Base-by-base conservation (phyloP, 1,140 invertebrate genomes). In the Pseudobourletiella spinata region DNA sequence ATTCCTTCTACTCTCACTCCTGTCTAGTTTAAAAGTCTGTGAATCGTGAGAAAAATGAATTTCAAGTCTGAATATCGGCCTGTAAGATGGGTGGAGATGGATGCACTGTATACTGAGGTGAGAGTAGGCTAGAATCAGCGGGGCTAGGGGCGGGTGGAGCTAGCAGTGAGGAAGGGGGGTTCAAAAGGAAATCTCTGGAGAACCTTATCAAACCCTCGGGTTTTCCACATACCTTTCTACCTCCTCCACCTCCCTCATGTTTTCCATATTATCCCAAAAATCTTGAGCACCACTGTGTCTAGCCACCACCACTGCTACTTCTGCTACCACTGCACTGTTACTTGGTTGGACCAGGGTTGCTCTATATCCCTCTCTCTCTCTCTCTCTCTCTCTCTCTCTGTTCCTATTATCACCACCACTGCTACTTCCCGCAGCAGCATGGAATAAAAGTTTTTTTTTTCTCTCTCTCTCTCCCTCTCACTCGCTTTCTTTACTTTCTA, bases 21-120 rank as follows among this genome's bases (percentile, higher is more conserved):
- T 48, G 44, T 48, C 44, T 48, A 18, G 44, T 48, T 48, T n/a
- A n/a, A 48, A 48, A 48, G 44, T 48, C 44, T 48, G n/a, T 48
- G 44, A 48, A 14, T 48, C 44, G 44, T 46, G 44, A 46, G 44
- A 46, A 46, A 46, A 46, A 46, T 46, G 44, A 46, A 46, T 46
- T 46, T 46, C 44, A 15, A 46, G 15, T 15, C 22, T 20, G 8
- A 46, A 46, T 46, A 20, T 46, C 18, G 44, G 35, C 8, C 8
- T 39, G 35, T 39, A n/a, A n/a, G n/a, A n/a, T n/a, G n/a, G n/a
- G n/a, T n/a, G n/a, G n/a, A n/a, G n/a, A n/a, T n/a, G n/a, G n/a
- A n/a, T n/a, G n/a, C n/a, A n/a, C n/a, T n/a, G n/a, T n/a, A n/a
- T n/a, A n/a, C n/a, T n/a, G n/a, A n/a, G n/a, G 35, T 11, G 35